Evolutionary conservation across 2,888 invertebrate genomes (phyloP).

Genomic region (Molorchus minor): DNA sequence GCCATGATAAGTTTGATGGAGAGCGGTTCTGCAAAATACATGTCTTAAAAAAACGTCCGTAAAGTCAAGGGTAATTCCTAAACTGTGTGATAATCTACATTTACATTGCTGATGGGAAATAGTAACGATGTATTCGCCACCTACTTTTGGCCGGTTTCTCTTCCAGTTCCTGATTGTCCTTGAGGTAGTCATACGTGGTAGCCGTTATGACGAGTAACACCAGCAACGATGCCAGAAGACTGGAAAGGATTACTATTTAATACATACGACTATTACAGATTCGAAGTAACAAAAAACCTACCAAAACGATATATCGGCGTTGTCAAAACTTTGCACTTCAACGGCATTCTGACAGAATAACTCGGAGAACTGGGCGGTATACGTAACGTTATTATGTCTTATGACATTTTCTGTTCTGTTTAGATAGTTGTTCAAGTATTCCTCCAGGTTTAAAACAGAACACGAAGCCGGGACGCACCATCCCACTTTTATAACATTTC

Average conservation of each 20-base stretch:
- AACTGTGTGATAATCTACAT: too few species aligned
- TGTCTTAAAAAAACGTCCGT: too few species aligned
- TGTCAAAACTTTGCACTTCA: slow-evolving; percentile 49
- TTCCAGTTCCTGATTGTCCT: slow-evolving; percentile 35
- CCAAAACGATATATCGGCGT: slow-evolving; percentile 59
- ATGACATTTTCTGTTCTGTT: slow-evolving; percentile 52
- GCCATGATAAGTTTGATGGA: slow-evolving; percentile 45
- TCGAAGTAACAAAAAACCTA: slow-evolving; percentile 43
- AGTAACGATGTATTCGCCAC: too few species aligned
- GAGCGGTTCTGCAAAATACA: slow-evolving; percentile 26
- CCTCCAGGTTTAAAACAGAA: slow-evolving; percentile 51
- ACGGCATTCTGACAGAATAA: slow-evolving; percentile 54
- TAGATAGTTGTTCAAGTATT: slow-evolving; percentile 51
- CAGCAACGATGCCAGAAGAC: slow-evolving; percentile 53
- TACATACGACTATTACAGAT: too few species aligned
- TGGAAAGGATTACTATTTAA: slow-evolving; percentile 44
- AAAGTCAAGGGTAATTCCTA: too few species aligned
- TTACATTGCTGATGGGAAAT: too few species aligned
- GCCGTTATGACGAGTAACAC: slow-evolving; percentile 52
- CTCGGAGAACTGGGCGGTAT: slow-evolving; percentile 43
- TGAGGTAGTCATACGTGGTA: slow-evolving; percentile 55
- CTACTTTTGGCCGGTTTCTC: slow-evolving; percentile 53
- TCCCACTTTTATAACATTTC: slow-evolving; percentile 55
- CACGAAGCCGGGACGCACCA: slow-evolving; percentile 61
- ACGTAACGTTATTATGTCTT: slow-evolving; percentile 50